Evolutionary conservation across 2,113 vertebrate genomes (phyloP).

Genomic region (Otus sunia): DNA sequence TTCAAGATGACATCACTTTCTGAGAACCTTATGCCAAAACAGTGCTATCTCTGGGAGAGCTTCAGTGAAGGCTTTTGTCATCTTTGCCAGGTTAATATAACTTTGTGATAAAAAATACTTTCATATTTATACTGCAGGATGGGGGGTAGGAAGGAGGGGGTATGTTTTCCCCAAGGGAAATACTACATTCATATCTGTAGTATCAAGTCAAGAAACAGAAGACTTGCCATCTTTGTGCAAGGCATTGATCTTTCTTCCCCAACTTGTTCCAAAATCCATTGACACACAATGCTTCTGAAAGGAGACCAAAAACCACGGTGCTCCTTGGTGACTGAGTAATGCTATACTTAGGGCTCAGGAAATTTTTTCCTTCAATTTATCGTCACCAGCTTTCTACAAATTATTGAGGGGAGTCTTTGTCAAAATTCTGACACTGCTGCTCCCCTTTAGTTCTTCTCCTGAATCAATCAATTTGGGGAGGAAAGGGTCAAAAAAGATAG

Average conservation of each 20-base stretch:
- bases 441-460: background rate
- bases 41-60: constrained; percentile 11
- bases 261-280: background rate
- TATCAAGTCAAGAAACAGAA: background rate
- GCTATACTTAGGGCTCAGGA: background rate
- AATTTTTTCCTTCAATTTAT: background rate
- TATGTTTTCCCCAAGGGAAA: background rate
- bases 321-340: background rate
- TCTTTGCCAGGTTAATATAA: constrained; percentile 8
- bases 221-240: background rate
- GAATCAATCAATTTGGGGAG: background rate
- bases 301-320: background rate
- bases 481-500: background rate
- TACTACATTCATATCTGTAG: background rate
- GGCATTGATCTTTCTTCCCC: background rate
- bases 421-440: fast-evolving
- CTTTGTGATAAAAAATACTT: background rate
- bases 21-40: background rate
- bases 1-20: constrained; percentile 22
- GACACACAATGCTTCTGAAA: background rate
- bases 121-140: background rate
- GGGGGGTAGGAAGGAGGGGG: background rate
- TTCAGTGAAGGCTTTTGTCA: background rate
- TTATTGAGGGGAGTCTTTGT: background rate
- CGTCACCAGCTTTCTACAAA: background rate